Conservation (phyloP, 2,113 vertebrate species). For the Microcebus jonahi region DNA sequence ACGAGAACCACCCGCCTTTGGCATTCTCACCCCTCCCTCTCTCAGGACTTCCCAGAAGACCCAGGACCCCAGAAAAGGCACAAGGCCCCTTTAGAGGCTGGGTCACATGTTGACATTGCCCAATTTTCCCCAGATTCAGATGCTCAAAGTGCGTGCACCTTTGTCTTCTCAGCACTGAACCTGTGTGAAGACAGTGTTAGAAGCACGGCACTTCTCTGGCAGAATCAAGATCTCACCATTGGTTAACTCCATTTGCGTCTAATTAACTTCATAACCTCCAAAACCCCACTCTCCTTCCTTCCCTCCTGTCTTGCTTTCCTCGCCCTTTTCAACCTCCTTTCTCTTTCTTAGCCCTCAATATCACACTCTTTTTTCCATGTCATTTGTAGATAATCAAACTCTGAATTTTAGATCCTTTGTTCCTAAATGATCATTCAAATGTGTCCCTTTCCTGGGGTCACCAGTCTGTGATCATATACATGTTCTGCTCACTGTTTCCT, state of each 20-base stretch:
- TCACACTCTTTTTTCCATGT: neutral
- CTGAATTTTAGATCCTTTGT: neutral
- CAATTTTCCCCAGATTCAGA: neutral
- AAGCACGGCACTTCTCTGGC: neutral
- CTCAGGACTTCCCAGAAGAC: neutral
- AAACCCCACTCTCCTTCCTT: neutral
- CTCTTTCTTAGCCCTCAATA: rapidly evolving
- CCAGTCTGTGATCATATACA: rapidly evolving
- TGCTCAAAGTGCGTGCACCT: rapidly evolving
- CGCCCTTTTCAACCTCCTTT: no score
- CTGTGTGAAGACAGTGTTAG: neutral
- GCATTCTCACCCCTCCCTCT: rapidly evolving
- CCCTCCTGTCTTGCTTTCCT: no score
- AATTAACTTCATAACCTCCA: no score
- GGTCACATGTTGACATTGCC: rapidly evolving
- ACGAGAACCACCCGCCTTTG: rapidly evolving
- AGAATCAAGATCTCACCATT: neutral
- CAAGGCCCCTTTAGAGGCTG: rapidly evolving
- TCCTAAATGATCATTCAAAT: neutral
- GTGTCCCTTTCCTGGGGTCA: neutral
- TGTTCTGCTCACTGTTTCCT: neutral
- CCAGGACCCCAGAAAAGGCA: neutral
- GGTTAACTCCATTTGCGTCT: neutral
- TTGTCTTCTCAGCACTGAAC: neutral
- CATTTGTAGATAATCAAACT: neutral